Evolutionary conservation across 2,888 invertebrate species (phyloP).

Genomic region (Schizaphis graminum): DNA sequence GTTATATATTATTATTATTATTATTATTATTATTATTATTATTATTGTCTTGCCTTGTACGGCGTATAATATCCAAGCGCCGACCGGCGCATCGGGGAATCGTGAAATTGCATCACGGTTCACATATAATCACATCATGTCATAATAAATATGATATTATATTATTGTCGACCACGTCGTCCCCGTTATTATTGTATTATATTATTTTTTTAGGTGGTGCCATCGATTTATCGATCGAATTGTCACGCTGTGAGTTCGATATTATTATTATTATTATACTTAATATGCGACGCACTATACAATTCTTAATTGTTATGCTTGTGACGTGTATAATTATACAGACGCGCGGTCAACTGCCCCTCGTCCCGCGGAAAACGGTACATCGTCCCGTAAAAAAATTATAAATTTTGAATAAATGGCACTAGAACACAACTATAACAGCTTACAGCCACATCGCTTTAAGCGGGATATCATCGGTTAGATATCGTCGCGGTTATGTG

Average conservation of each 20-base stretch:
- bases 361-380: background rate
- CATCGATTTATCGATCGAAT: background rate
- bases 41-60: background rate
- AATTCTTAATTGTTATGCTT: background rate
- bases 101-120: constrained; percentile 35
- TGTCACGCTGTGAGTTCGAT: background rate
- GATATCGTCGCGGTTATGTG: background rate
- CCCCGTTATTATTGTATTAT: background rate
- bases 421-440: background rate
- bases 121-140: background rate
- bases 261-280: background rate
- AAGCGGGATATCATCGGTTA: background rate
- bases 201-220: background rate
- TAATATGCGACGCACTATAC: background rate
- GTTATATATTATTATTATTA: background rate
- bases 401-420: background rate
- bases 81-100: background rate
- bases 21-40: too few relatives aligned
- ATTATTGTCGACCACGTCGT: background rate
- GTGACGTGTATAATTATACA: background rate
- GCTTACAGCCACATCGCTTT: background rate
- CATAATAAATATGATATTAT: background rate
- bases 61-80: background rate
- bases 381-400: background rate
- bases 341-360: background rate